Percentiles rank a stretch among this genome's conserved stretches.
phyloP scores from a whole-genome alignment of 2,888 invertebrate species.

The Ophonus ardosiacus region DNA sequence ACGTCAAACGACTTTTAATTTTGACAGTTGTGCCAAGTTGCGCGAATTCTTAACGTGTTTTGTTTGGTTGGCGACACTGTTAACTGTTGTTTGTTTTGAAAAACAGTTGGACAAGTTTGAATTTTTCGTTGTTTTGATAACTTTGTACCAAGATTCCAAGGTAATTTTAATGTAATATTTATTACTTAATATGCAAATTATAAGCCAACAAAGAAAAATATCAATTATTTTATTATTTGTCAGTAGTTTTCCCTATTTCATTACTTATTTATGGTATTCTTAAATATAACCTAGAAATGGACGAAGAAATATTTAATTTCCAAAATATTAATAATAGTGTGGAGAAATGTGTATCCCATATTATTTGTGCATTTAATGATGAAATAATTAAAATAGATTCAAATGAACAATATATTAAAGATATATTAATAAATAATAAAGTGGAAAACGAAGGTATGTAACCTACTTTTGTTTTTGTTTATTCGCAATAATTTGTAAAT shows the following conservation, averaged over 20 bases:
- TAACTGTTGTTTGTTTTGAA: neutral
- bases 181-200: neutral
- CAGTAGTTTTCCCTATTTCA: neutral
- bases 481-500: neutral
- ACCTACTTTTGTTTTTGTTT: neutral
- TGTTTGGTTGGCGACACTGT: no score
- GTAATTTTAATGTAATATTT: neutral
- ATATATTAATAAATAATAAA: neutral
- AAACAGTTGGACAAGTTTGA: neutral
- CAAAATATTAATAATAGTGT: neutral
- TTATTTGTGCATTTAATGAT: neutral
- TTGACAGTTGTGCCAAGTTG: neutral
- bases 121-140: neutral
- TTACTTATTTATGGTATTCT: neutral
- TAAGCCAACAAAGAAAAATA: neutral
- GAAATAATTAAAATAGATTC: neutral
- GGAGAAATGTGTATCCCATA: neutral
- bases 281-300: conserved; percentile 8
- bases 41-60: no score
- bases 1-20: neutral
- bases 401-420: neutral
- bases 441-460: neutral
- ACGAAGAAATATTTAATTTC: neutral
- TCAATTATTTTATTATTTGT: neutral
- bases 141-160: neutral